phyloP scores from a whole-genome alignment of 1,140 invertebrate genomes.

The Antheraea pernyi region DNA sequence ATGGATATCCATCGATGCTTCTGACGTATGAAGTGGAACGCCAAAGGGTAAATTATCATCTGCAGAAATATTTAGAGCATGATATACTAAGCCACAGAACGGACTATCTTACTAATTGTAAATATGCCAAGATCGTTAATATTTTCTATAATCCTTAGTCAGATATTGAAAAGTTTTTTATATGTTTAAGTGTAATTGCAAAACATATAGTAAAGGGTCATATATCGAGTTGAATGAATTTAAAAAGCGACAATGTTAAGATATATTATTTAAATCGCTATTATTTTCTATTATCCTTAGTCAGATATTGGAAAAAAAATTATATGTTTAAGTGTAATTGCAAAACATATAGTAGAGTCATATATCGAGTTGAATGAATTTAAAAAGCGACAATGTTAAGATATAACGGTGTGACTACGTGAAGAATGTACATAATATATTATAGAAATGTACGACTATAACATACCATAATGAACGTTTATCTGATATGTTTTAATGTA shows the following conservation, averaged over 20 bases:
- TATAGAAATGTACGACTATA: constrained; percentile 30
- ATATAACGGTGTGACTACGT: constrained; percentile 37
- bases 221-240: neutral
- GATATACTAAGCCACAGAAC: no score
- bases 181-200: no score
- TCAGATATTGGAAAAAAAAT: no score
- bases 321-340: no score
- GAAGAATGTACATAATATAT: constrained; percentile 34
- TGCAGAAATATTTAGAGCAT: constrained; percentile 37
- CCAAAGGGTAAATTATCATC: constrained; percentile 37
- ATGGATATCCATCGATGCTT: constrained; percentile 61
- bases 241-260: constrained; percentile 26
- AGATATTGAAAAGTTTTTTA: no score
- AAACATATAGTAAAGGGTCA: no score
- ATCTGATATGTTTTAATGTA: constrained; percentile 38
- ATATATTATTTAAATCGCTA: constrained; percentile 7
- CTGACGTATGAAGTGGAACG: constrained; percentile 56
- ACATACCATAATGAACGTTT: constrained; percentile 50
- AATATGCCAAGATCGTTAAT: neutral
- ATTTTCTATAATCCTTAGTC: no score
- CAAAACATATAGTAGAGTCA: no score
- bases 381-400: constrained; percentile 26
- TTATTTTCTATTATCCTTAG: no score
- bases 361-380: neutral
- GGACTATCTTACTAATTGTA: no score